Conservation (phyloP, 1,140 invertebrate species). For the Gonatopus flavifemur region DNA sequence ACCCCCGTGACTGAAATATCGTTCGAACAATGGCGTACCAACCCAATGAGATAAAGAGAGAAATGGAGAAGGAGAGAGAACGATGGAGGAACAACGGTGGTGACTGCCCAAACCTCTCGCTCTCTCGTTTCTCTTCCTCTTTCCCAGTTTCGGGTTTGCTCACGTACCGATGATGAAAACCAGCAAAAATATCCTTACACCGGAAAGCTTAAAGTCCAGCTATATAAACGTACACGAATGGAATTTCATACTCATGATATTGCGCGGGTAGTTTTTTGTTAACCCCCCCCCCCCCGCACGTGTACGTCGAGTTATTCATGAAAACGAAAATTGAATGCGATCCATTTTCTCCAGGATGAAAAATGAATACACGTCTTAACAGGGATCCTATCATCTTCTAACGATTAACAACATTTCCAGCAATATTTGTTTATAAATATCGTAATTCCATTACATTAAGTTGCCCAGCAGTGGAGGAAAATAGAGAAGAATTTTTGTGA, state of each 20-base stretch:
- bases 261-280: background rate
- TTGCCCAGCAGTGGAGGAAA: background rate
- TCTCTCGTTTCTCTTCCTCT: constrained; percentile 5
- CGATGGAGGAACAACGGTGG: constrained; percentile 10
- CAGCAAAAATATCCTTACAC: constrained; percentile 36
- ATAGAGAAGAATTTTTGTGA: background rate
- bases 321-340: too few species aligned
- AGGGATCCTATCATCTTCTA: too few species aligned
- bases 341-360: too few species aligned
- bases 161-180: constrained; percentile 14
- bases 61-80: constrained; percentile 18
- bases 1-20: constrained; percentile 54
- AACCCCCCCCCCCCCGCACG: background rate
- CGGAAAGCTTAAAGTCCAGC: constrained; percentile 35
- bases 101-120: constrained; percentile 27
- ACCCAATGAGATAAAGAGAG: constrained; percentile 22
- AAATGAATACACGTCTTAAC: too few species aligned
- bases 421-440: too few species aligned
- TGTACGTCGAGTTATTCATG: too few species aligned
- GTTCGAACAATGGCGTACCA: constrained; percentile 54
- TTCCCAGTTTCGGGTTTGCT: constrained; percentile 2
- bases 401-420: too few species aligned
- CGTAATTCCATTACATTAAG: too few species aligned
- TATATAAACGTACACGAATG: constrained; percentile 23
- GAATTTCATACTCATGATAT: constrained; percentile 37